phyloP scores from a whole-genome alignment of 2,113 vertebrate genomes.

The Muscicapa adusta region DNA sequence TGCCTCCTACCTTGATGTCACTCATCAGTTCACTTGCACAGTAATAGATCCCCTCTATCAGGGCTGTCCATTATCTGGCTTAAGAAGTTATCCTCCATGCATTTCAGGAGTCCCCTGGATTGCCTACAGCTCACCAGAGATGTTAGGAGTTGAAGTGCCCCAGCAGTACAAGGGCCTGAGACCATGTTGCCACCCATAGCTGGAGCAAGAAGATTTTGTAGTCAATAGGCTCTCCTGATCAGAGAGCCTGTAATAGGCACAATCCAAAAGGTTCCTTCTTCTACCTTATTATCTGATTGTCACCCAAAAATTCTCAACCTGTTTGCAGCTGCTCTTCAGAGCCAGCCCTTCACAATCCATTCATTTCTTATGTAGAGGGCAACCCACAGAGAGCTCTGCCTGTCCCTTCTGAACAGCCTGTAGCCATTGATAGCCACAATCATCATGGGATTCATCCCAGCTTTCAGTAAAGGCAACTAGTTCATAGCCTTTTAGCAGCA shows the following conservation, averaged over 20 bases:
- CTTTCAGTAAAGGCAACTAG: not conserved
- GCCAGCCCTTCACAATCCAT: not conserved
- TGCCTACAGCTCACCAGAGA: not conserved
- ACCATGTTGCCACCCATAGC: not conserved
- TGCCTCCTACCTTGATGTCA: not conserved
- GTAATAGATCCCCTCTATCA: not conserved
- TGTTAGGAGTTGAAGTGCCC: accelerated
- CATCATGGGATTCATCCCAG: accelerated
- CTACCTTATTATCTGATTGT: not conserved
- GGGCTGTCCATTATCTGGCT: not conserved
- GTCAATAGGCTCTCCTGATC: not conserved
- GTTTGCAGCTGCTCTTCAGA: not conserved
- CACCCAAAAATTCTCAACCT: not conserved
- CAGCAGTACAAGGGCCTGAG: not conserved
- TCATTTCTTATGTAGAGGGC: not conserved
- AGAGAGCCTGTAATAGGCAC: not conserved
- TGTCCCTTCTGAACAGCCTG: not conserved
- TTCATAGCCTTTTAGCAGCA: not conserved
- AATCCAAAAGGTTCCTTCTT: not conserved
- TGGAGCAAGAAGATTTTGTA: not conserved
- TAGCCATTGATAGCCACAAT: accelerated
- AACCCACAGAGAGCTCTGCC: not conserved
- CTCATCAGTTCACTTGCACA: not conserved
- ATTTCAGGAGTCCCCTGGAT: not conserved
- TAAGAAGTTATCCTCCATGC: accelerated